Conservation (phyloP, 2,113 vertebrate genomes). For the Mormyrus iriodes region DNA sequence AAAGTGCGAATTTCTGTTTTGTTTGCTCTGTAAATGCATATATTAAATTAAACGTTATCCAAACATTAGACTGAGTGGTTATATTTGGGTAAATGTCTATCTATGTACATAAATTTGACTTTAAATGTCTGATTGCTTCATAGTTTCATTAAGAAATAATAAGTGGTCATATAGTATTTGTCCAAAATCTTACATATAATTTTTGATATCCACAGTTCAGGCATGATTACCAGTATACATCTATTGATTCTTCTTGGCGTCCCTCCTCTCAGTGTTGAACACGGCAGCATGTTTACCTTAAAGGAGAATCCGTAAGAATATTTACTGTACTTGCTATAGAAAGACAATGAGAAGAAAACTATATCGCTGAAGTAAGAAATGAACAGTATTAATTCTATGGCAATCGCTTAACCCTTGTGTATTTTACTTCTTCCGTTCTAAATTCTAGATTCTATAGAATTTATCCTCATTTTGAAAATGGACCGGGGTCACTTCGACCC, state of each 20-base stretch:
- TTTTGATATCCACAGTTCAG: neutral
- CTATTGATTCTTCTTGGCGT: conserved; percentile 24
- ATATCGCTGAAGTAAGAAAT: neutral
- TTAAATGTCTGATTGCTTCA: neutral
- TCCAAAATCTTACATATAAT: neutral
- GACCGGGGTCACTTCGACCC: too few relatives aligned
- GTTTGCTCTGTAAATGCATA: neutral
- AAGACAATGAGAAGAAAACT: neutral
- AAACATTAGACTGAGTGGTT: neutral
- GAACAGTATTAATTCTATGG: neutral
- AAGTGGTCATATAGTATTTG: neutral
- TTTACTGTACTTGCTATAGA: neutral
- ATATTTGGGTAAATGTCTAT: neutral
- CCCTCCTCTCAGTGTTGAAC: neutral
- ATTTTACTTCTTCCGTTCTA: too few relatives aligned
- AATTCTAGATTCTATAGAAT: too few relatives aligned
- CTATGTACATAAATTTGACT: neutral
- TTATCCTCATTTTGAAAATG: too few relatives aligned
- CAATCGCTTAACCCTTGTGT: too few relatives aligned
- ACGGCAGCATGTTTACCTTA: neutral
- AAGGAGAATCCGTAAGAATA: conserved; percentile 1
- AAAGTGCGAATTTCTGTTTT: neutral
- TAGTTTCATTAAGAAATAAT: neutral
- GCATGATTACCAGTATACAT: conserved; percentile 29
- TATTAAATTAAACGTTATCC: neutral